Evolutionary conservation across 2,888 invertebrate genomes (phyloP), one percentile per base, ranked within the genome.

Genomic region (Caprella mutica): DNA sequence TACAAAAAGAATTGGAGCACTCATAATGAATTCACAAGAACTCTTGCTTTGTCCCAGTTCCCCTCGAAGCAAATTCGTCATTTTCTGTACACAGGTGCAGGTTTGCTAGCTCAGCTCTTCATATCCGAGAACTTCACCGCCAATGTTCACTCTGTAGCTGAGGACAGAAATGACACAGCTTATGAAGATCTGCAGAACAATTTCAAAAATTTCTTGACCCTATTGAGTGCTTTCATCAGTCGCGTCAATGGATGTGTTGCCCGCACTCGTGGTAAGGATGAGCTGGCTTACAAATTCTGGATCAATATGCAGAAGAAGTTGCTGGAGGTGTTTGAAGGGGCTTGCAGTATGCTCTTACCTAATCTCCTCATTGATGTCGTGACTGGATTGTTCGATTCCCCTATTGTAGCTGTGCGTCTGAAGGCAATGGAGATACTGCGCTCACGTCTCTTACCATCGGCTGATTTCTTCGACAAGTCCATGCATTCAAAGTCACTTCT

Each of bases 291-390:
- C n/a, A 54, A 54, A 12, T 40, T 60, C 39, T 57, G 55, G 44
- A n/a, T 38, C 2, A 52, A 59, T 19, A 30, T 64, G 30, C 60
- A 64, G 35, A 55, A 60, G 6, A 64, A 64, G 44, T 30, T 64
- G 21, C 23, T 60, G 8, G 58, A 60, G 39, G 52, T 64, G 19
- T 27, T 60, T 19, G 64, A 64, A 26, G 40, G 58, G 9, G 46
- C 60, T 21, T 52, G 46, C 30, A 42, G 58, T 3, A 29, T 64
- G 2, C 46, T 64, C n/a, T 58, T 58, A 21, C 60, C 64, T 1
- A 29, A 12, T 3, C 39, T 52, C 43, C 46, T 64, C 8, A 33
- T 64, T 5, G 23, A 52, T 19, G 60, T 64, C 9, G 35, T 53
- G 4, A 38, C 27, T 14, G 38, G 40, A 5, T 58, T 64, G 27